These are phyloP conservation scores for Noturus placidus DNA, from an alignment of 2,113 vertebrate species.

Conservation along the genomic window DNA sequence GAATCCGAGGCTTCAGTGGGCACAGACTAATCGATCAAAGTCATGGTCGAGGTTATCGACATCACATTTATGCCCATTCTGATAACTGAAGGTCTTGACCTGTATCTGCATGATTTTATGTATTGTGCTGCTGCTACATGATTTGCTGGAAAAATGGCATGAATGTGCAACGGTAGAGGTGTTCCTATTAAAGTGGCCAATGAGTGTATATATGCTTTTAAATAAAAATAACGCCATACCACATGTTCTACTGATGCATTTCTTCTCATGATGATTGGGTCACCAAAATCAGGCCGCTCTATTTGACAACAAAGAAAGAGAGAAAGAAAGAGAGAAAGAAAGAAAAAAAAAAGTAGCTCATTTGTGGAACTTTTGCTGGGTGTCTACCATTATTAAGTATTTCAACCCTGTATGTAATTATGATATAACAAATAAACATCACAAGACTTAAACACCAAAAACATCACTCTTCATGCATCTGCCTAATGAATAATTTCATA, in stretches of 20 bases:
- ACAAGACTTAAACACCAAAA: not conserved
- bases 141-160: not conserved
- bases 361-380: too few relatives aligned
- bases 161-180: not conserved
- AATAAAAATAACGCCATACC: constrained; percentile 71
- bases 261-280: constrained; percentile 95
- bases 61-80: not conserved
- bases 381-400: not conserved
- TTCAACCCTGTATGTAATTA: not conserved
- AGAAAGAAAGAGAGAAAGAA: too few relatives aligned
- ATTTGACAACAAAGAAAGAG: not conserved
- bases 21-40: not conserved
- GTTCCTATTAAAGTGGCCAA: not conserved
- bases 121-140: not conserved
- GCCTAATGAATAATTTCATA: not conserved
- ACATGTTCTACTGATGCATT: constrained; percentile 92
- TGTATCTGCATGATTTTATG: not conserved
- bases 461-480: not conserved
- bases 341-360: not conserved
- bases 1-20: not conserved
- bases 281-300: constrained; percentile 95
- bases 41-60: not conserved
- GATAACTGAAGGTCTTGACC: not conserved
- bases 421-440: not conserved
- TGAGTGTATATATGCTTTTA: not conserved